phyloP scores from a whole-genome alignment of 2,797 vertebrate species.

The Acrossocheilus wenchowensis region DNA sequence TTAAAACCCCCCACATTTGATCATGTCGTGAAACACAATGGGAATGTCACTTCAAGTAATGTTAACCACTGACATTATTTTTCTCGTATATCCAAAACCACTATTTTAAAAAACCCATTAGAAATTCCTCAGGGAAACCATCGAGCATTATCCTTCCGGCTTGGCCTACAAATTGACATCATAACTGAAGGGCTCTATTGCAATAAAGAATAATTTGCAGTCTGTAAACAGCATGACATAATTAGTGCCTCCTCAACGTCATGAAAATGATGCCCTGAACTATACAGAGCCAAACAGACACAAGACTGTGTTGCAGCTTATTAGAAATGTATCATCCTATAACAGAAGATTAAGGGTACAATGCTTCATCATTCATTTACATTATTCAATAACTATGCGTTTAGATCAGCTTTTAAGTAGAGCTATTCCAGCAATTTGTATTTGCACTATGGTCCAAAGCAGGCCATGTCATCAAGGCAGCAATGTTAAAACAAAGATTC shows the following conservation, averaged over 20 bases:
- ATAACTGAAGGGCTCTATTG: not conserved
- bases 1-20: not conserved
- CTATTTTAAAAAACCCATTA: constrained; percentile 18
- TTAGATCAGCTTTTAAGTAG: constrained; percentile 1
- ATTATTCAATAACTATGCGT: not conserved
- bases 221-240: constrained; percentile 6
- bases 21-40: not conserved
- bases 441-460: constrained; percentile 5
- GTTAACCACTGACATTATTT: constrained; percentile 3
- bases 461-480: constrained; percentile 19
- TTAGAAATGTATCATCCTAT: not conserved
- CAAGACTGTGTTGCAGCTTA: not conserved
- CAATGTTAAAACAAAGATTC: constrained; percentile 25
- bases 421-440: not conserved
- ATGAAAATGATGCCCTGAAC: not conserved
- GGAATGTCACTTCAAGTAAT: not conserved
- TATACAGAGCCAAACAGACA: constrained; percentile 6
- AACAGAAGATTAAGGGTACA: not conserved
- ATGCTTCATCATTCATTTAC: not conserved
- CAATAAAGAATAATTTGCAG: constrained; percentile 10
- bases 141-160: not conserved
- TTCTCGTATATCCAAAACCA: not conserved
- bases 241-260: not conserved
- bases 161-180: not conserved
- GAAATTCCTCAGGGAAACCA: not conserved